Evolutionary conservation across 2,113 vertebrate species (phyloP).

Genomic region (Hoplias malabaricus): DNA sequence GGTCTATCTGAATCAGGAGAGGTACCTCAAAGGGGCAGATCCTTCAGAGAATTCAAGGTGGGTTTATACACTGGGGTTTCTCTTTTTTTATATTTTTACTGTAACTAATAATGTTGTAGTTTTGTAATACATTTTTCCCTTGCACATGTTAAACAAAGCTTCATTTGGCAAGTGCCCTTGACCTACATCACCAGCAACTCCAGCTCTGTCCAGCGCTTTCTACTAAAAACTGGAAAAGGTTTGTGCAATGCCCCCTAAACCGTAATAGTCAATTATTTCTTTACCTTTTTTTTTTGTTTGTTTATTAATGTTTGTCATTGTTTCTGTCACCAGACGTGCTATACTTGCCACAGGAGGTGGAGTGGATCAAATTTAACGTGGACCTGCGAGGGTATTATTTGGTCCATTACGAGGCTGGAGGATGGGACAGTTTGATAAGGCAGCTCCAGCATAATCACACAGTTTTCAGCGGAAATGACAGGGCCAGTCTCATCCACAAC

Average conservation of each 20-base stretch:
- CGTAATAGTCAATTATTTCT: background rate
- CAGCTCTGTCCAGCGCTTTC: constrained; percentile 66
- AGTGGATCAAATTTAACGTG: constrained; percentile 92
- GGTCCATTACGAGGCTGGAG: constrained; percentile 82
- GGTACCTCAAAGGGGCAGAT: constrained; percentile 72
- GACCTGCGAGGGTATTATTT: constrained; percentile 92
- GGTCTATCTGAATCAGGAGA: constrained; percentile 80
- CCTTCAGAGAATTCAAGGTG: constrained; percentile 71
- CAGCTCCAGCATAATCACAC: constrained; percentile 79
- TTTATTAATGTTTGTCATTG: background rate
- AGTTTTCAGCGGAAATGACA: constrained; percentile 80
- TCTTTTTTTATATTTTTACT: background rate
- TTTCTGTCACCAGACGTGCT: constrained; percentile 77
- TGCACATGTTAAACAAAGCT: constrained; percentile 51
- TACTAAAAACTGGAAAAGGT: constrained; percentile 73
- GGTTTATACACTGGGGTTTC: constrained; percentile 4
- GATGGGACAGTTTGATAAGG: constrained; percentile 79
- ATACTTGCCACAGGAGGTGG: constrained; percentile 80
- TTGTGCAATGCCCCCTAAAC: background rate
- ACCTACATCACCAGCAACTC: constrained; percentile 75
- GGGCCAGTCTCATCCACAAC: constrained; percentile 85
- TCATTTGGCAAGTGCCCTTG: constrained; percentile 76
- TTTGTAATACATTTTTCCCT: constrained; percentile 1
- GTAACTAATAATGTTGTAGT: background rate
- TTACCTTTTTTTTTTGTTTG: background rate